Conservation (phyloP, 2,888 invertebrate species). For the Perizoma flavofasciatum region DNA sequence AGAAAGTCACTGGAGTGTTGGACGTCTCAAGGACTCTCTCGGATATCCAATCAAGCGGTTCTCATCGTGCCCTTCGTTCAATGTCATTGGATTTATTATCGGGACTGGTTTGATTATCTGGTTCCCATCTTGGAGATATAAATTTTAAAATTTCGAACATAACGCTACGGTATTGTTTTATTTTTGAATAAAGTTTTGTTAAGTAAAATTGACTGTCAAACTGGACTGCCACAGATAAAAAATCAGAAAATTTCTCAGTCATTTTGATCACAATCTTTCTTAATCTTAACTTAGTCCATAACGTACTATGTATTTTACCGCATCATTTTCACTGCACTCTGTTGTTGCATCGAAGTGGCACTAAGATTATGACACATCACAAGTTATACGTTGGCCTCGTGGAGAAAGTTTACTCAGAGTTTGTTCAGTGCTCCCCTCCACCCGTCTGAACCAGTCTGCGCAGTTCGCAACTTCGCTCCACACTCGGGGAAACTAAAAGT, state of each 20-base stretch:
- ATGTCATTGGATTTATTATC: slow-evolving; percentile 34
- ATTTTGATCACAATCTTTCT: too few relatives aligned
- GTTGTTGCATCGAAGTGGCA: slow-evolving; percentile 44
- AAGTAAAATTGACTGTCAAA: too few relatives aligned
- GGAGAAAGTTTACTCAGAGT: slow-evolving; percentile 64
- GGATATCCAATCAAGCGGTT: slow-evolving; percentile 41
- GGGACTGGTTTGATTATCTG: slow-evolving; percentile 6
- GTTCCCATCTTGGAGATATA: neutral
- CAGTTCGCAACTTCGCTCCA: slow-evolving; percentile 60
- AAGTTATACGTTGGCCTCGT: slow-evolving; percentile 63
- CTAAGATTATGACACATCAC: slow-evolving; percentile 66
- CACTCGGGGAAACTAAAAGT: slow-evolving; percentile 50
- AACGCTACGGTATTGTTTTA: too few relatives aligned
- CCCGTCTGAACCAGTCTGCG: slow-evolving; percentile 52
- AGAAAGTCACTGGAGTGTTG: slow-evolving; percentile 41
- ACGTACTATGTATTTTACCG: slow-evolving; percentile 5
- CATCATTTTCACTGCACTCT: slow-evolving; percentile 20
- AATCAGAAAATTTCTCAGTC: too few relatives aligned
- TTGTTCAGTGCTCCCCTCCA: slow-evolving; percentile 42
- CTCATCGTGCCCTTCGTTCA: slow-evolving; percentile 36
- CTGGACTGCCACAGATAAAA: too few relatives aligned
- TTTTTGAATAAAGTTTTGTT: too few relatives aligned
- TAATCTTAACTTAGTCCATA: too few relatives aligned
- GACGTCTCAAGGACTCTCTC: slow-evolving; percentile 40
- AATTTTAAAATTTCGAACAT: neutral